Conservation (phyloP, 2,113 vertebrate species). For the Pluvianellus socialis region DNA sequence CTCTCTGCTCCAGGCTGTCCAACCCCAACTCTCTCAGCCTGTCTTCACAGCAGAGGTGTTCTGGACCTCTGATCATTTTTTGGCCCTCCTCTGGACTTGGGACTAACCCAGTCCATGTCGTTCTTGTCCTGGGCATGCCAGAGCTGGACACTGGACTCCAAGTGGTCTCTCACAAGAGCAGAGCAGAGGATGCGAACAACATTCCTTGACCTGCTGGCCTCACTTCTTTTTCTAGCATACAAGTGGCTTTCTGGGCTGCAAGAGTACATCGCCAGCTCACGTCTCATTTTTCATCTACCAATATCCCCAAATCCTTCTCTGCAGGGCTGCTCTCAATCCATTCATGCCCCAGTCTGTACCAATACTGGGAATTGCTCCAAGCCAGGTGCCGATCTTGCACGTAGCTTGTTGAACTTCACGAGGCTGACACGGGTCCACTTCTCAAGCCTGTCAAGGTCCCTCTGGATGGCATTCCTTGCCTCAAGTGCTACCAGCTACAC, state of each 20-base stretch:
- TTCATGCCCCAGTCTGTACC: background rate
- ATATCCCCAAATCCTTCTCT: background rate
- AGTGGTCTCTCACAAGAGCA: background rate
- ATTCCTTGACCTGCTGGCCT: background rate
- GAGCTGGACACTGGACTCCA: background rate
- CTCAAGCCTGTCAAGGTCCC: background rate
- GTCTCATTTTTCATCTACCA: background rate
- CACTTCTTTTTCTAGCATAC: rapidly evolving
- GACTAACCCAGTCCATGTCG: background rate
- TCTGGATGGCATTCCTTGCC: background rate
- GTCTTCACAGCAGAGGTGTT: no score
- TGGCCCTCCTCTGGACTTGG: background rate
- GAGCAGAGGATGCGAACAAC: background rate
- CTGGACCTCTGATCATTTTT: background rate
- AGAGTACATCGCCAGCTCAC: rapidly evolving
- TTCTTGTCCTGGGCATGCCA: background rate
- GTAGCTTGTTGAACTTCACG: background rate
- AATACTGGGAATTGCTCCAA: no score
- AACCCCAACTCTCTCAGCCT: no score
- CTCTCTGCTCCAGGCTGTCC: no score
- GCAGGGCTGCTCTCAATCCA: background rate
- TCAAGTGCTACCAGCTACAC: background rate
- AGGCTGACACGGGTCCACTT: background rate
- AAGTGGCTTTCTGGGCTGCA: background rate
- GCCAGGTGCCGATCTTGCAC: background rate